These are phyloP conservation scores for Lepidurus arcticus DNA, from an alignment of 1,140 invertebrate genomes.

Conservation along the genomic window DNA sequence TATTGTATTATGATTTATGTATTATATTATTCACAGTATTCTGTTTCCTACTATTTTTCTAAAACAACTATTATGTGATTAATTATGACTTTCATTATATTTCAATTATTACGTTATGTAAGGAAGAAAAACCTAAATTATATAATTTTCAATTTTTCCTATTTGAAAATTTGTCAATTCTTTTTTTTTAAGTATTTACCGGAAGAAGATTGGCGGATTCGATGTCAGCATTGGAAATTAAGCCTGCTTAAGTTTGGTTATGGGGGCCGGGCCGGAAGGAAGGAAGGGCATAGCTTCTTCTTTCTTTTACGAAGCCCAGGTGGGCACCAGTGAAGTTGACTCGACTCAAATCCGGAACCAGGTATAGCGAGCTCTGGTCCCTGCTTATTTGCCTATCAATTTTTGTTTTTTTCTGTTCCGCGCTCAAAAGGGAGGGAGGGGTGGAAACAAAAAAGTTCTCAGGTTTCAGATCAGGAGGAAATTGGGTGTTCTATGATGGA, in stretches of 20 bases:
- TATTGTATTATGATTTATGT: too few species aligned
- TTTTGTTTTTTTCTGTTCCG: neutral
- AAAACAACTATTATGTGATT: too few species aligned
- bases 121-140: too few species aligned
- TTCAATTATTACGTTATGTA: too few species aligned
- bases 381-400: neutral
- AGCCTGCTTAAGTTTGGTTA: constrained; percentile 1
- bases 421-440: neutral
- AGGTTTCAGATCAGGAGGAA: neutral
- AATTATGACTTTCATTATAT: too few species aligned
- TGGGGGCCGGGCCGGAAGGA: neutral
- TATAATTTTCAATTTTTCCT: too few species aligned
- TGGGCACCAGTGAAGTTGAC: constrained; percentile 12
- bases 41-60: too few species aligned
- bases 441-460: neutral
- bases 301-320: neutral
- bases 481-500: neutral
- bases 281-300: neutral
- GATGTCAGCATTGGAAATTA: neutral
- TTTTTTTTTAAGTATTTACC: too few species aligned
- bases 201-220: neutral
- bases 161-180: too few species aligned
- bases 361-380: neutral
- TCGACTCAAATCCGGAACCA: constrained; percentile 7
- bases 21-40: too few species aligned